Conservation (phyloP, 2,888 invertebrate genomes). For the Chymomyza caudatula region DNA sequence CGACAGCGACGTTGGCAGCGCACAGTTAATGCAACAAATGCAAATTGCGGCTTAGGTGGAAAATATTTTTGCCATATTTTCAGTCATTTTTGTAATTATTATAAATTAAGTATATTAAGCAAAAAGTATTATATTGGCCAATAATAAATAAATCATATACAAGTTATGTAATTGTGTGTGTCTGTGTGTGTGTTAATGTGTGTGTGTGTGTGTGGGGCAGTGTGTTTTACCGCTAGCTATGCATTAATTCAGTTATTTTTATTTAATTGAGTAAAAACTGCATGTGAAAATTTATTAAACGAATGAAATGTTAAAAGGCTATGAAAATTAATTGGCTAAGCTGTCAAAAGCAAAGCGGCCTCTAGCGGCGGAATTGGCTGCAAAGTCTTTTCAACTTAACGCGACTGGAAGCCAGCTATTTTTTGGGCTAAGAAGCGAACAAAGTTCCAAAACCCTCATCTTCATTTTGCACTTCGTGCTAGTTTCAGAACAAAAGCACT, state of each 20-base stretch:
- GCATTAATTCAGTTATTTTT: background rate
- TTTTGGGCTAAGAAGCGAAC: too few species aligned
- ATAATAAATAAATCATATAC: background rate
- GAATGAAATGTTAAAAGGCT: background rate
- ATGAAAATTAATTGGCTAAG: background rate
- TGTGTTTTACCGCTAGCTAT: background rate
- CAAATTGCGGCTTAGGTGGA: conserved; percentile 28
- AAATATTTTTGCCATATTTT: background rate
- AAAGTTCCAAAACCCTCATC: too few species aligned
- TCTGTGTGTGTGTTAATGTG: background rate
- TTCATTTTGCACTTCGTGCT: too few species aligned
- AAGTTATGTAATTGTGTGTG: background rate
- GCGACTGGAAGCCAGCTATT: too few species aligned
- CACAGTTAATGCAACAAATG: conserved; percentile 30
- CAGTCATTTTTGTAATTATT: background rate
- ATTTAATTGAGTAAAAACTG: conserved; percentile 29
- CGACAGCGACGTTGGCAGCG: too few species aligned
- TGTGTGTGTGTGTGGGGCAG: background rate
- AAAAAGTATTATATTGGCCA: background rate
- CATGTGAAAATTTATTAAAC: conserved; percentile 22
- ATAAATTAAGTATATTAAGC: background rate
- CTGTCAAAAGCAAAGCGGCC: background rate
- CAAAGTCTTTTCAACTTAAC: too few species aligned
- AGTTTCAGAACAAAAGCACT: too few species aligned
- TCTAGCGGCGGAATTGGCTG: background rate